Base-by-base conservation (phyloP, 2,113 vertebrate species). In the Archilochus colubris region DNA sequence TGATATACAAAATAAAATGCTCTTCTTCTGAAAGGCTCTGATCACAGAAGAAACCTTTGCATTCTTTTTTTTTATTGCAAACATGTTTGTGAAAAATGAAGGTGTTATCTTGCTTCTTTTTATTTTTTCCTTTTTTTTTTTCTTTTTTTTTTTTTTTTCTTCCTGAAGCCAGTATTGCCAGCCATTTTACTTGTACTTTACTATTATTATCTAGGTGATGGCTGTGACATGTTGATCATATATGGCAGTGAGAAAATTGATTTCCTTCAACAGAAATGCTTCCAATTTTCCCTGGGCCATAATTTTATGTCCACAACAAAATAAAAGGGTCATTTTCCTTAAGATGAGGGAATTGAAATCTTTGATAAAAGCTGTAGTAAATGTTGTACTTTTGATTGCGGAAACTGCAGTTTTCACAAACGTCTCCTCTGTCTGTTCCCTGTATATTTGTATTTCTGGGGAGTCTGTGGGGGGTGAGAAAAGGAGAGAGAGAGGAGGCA, bases 281-380 rank as follows among this genome's bases (percentile, higher is more conserved):
- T 98, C 98, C 99, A 99, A 99, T 99, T 99, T 99, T 99, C 98
- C 97, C 98, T 97, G 98, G 98, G 98, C 99, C 99, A 98, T 99
- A 99, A 99, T 99, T 99, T 99, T 98, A 99, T 98, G 98, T 98
- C 98, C 98, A 98, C 99, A 98, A 99, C 98, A 99, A 99, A 99
- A 99, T 99, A 99, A 99, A 99, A 99, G 99, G 98, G 98, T 99
- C 98, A 99, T 99, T 99, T 99, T 98, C 98, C 98, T 97, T 97
- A 97, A 98, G 98, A 98, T 98, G 98, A 98, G 98, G 97, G 98
- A 99, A 98, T 98, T 98, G 98, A 99, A 99, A 98, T 99, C 98
- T 98, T 98, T 98, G 98, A 99, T 99, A 98, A 98, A 98, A 98
- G 97, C 98, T 98, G 97, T 81, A 98, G 98, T 98, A 99, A 99